Base-by-base conservation (phyloP, 1,140 invertebrate genomes). In the Drosophila mojavensis region DNA sequence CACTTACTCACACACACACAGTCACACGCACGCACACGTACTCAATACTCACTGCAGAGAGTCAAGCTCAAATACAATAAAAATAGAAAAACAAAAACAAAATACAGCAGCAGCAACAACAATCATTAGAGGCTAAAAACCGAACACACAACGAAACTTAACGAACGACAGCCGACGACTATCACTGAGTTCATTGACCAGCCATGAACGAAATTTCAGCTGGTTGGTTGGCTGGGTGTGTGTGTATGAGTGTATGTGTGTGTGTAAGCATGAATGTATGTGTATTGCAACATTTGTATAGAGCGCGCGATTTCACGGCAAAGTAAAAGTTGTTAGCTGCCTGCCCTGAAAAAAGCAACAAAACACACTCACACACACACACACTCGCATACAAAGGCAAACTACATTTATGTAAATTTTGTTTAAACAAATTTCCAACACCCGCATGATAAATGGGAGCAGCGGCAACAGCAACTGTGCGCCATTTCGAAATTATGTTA, bases 401-500 rank as follows among this genome's bases (percentile, higher is more conserved):
- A 36, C 26, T 33, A 51, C 43, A 47, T 47, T 17, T 63, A 75
- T 64, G 67, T 60, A 60, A 67, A 70, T 83, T 81, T 88, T 78
- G 77, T 89, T 89, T 84, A 89, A 89, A 89, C 78, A 90, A 89
- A 84, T 86, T 89, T 75, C 59, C 75, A 70, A 67, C 82, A 88
- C 79, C 84, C 80, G 84, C 85, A 90, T 90, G 74, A 84, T 78
- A 76, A 84, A 89, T 89, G 64, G 68, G 85, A 83, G 64, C 83
- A 88, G 53, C 68, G 67, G 48, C 67, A 77, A 43, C 43, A 47
- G 47, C 33, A 54, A 61, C 62, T 75, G 70, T 81, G 84, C 84
- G 80, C 84, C 78, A 81, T 90, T 90, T 81, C 78, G 82, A 91
- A 91, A 91, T 91, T 84, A 81, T 91, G 90, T 74, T 82, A 89